Evolutionary conservation across 2,113 vertebrate genomes (phyloP).

Genomic region (Cyanoliseus patagonus): DNA sequence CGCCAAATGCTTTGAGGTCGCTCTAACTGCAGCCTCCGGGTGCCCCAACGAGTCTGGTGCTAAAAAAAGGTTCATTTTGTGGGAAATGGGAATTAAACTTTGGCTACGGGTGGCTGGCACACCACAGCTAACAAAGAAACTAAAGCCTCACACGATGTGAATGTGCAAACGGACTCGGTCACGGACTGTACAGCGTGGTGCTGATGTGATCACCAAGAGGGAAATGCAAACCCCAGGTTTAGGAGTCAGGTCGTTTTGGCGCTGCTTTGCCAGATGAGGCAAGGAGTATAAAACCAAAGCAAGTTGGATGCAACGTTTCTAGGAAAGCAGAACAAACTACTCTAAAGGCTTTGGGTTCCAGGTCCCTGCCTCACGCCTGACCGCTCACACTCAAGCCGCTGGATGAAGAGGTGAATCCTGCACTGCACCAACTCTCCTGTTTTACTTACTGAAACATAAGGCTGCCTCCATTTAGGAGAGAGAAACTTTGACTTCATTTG

Average conservation of each 20-base stretch:
- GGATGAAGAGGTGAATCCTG: neutral
- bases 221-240: neutral
- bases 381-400: neutral
- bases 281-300: neutral
- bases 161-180: neutral
- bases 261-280: neutral
- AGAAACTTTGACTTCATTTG: neutral
- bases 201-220: neutral
- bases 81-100: neutral
- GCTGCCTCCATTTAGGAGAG: slow-evolving; percentile 3
- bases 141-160: neutral
- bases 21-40: neutral
- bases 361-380: neutral
- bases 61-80: neutral
- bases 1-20: neutral
- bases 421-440: neutral
- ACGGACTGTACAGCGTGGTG: neutral
- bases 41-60: neutral
- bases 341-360: neutral
- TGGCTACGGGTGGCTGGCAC: neutral
- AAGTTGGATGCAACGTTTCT: neutral
- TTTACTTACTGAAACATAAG: neutral
- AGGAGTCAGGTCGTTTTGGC: neutral
- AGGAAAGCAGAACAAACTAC: neutral
- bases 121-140: neutral